Conservation (phyloP, 2,113 vertebrate genomes). For the Clarias magur region DNA sequence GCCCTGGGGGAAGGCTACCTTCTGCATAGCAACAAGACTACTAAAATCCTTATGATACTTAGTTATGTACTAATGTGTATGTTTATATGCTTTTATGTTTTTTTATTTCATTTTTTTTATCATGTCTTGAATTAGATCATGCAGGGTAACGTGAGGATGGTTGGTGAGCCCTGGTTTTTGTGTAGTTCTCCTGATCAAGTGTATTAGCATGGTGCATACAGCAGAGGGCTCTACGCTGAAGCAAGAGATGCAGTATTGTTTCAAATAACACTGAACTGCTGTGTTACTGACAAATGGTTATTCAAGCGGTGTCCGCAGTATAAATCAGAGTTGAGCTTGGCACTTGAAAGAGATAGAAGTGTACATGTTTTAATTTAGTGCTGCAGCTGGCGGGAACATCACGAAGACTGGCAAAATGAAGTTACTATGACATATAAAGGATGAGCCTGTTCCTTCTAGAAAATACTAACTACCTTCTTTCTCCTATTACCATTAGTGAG, state of each 20-base stretch:
- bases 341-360: constrained; percentile 30
- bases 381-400: background rate
- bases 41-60: background rate
- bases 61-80: background rate
- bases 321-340: constrained; percentile 12
- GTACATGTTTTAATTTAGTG: background rate
- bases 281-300: background rate
- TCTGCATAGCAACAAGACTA: background rate
- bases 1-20: background rate
- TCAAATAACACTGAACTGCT: background rate
- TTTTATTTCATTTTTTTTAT: background rate
- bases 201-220: constrained; percentile 1
- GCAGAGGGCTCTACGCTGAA: constrained; percentile 24
- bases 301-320: constrained; percentile 16
- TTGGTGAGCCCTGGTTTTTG: background rate
- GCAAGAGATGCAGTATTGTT: background rate
- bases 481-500: background rate
- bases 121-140: background rate
- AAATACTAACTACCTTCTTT: background rate
- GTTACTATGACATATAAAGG: background rate
- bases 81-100: background rate
- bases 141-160: background rate
- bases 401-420: background rate
- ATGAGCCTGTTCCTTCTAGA: background rate
- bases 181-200: background rate